Evolutionary conservation across 1,140 invertebrate genomes (phyloP).

Genomic region (Drosophila kurseongensis): DNA sequence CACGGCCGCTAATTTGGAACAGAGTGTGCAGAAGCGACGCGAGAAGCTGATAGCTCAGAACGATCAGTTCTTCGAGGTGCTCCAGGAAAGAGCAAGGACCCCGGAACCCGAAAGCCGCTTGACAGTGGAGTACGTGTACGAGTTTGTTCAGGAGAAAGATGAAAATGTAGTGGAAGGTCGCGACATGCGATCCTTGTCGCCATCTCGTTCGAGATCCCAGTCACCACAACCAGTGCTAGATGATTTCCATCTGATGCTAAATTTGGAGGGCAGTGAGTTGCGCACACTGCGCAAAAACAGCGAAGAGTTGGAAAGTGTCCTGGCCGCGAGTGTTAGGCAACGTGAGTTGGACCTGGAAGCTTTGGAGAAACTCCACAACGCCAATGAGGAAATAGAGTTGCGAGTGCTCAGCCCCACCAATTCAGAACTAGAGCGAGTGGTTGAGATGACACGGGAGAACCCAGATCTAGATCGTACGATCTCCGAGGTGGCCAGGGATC

Average conservation of each 20-base stretch:
- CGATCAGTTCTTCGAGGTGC: slow-evolving; percentile 62
- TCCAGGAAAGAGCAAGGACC: slow-evolving; percentile 52
- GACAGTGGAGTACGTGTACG: slow-evolving; percentile 66
- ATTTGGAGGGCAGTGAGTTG: slow-evolving; percentile 57
- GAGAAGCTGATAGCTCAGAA: slow-evolving; percentile 71
- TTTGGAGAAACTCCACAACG: slow-evolving; percentile 50
- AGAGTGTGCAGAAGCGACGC: slow-evolving; percentile 53
- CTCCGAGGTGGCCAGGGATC: slow-evolving; percentile 66
- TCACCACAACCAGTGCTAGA: neutral
- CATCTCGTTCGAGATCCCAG: slow-evolving; percentile 35
- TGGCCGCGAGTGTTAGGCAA: slow-evolving; percentile 34
- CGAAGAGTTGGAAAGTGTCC: slow-evolving; percentile 56
- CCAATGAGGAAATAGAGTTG: slow-evolving; percentile 70
- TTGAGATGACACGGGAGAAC: slow-evolving; percentile 18
- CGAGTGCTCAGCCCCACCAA: slow-evolving; percentile 51
- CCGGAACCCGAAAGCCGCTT: slow-evolving; percentile 54
- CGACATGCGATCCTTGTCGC: slow-evolving; percentile 52
- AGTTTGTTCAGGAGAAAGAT: slow-evolving; percentile 36
- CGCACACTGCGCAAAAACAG: slow-evolving; percentile 48
- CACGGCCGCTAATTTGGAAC: slow-evolving; percentile 58
- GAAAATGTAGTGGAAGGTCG: slow-evolving; percentile 13
- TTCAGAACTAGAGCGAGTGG: slow-evolving; percentile 33
- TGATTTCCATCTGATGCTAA: slow-evolving; percentile 69
- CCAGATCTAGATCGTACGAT: slow-evolving; percentile 65
- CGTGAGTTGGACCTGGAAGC: slow-evolving; percentile 59